Evolutionary conservation across 2,888 invertebrate genomes (phyloP), one percentile per base, ranked within the genome.

Genomic region (Torymus tubicola): DNA sequence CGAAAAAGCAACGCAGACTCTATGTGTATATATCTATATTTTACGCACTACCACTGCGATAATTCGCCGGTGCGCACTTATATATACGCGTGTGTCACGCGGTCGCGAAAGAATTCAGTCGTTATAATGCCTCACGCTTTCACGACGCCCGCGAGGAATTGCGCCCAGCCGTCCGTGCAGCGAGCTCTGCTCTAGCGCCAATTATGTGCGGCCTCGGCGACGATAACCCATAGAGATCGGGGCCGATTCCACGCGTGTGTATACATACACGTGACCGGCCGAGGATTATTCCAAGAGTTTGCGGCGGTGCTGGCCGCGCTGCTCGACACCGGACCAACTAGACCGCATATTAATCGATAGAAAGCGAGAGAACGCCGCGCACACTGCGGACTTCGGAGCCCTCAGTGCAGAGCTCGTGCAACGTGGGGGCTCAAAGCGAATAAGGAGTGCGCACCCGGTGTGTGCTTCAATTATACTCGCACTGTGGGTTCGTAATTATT

Each of bases 311-410:
- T n/a, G n/a, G 31, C 31, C 31, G 31, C 31, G 31, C 31, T n/a
- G 16, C 16, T 52, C 52, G 24, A 61, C 31, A n/a, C n/a, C 24
- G 13, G 61, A 83, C 80, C 80, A 72, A 81, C 81, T 76, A 83
- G 75, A 81, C 82, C 84, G 86, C 86, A 84, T 86, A 87, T 87
- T 87, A 86, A 87, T 86, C 86, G 86, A 69, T 87, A 85, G 88
- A 87, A 86, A 87, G 87, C 84, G 81, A 79, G 69, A 31, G 60
- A 31, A 31, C 31, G 31, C 31, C n/a, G 31, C 4, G 8, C 31
- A 31, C 31, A 31, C 31, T 31, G 31, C 31, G 4, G 31, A 31
- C 31, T 31, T 31, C 3, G 31, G 31, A 31, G 31, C 31, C 31
- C 31, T 31, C 31, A 5, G 31, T 31, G 31, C 31, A 24, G 2